These are phyloP conservation scores for Tethea ocularis DNA, from an alignment of 2,888 invertebrate species.

Conservation along the genomic window DNA sequence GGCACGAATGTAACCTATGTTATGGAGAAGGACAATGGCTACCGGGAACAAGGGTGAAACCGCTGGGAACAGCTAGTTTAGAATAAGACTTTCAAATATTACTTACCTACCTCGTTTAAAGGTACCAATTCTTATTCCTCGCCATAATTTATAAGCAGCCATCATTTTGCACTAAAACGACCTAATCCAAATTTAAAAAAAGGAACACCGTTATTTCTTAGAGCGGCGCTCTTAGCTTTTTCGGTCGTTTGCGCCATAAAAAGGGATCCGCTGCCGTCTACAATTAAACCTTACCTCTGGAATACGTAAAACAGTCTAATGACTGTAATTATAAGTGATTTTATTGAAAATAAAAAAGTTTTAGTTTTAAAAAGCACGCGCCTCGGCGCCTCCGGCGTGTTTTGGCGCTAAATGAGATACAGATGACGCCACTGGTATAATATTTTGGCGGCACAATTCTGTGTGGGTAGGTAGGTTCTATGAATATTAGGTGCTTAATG, in stretches of 20 bases:
- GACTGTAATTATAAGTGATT: slow-evolving; percentile 73
- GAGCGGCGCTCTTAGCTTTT: slow-evolving; percentile 10
- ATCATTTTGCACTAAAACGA: neutral
- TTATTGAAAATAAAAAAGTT: slow-evolving; percentile 59
- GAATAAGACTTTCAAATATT: no score
- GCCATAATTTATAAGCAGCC: neutral
- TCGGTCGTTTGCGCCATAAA: slow-evolving; percentile 24
- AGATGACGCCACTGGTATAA: slow-evolving; percentile 49
- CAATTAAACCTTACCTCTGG: slow-evolving; percentile 70
- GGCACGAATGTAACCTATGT: no score
- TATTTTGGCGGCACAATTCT: neutral
- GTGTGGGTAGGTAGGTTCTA: neutral
- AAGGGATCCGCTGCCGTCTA: slow-evolving; percentile 49
- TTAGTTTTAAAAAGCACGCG: slow-evolving; percentile 65
- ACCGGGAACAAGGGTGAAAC: no score
- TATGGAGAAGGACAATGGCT: no score
- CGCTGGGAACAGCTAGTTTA: no score
- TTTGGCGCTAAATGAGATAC: slow-evolving; percentile 24
- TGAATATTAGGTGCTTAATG: neutral
- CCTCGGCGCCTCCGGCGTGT: slow-evolving; percentile 54
- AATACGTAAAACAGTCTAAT: slow-evolving; percentile 72
- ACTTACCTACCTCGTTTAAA: no score
- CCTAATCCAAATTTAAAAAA: slow-evolving; percentile 12
- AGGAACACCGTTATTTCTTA: slow-evolving; percentile 9
- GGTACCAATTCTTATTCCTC: no score